phyloP scores from a whole-genome alignment of 2,113 vertebrate species.

The Pedetes capensis region DNA sequence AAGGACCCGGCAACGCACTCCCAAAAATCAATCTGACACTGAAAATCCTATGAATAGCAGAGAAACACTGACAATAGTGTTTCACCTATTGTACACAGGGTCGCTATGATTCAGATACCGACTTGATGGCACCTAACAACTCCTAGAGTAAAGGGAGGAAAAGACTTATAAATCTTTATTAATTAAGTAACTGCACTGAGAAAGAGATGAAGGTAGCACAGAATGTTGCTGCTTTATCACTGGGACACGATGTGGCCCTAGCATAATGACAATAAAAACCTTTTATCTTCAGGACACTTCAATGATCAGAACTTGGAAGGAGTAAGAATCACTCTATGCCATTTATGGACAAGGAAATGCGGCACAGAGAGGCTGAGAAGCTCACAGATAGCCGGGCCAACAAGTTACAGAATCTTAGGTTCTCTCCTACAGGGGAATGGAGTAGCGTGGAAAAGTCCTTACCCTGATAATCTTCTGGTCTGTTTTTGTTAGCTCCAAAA shows the following conservation, averaged over 20 bases:
- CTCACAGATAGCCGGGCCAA: background rate
- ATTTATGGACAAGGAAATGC: background rate
- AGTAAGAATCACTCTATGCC: too few relatives aligned
- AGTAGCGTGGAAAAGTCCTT: constrained; percentile 48
- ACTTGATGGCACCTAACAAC: too few relatives aligned
- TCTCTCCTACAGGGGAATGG: background rate
- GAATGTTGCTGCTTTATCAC: too few relatives aligned
- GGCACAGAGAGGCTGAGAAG: background rate
- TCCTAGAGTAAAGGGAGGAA: background rate
- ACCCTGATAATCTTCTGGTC: constrained; percentile 97
- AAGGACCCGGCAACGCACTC: too few relatives aligned
- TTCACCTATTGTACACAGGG: too few relatives aligned
- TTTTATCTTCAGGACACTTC: too few relatives aligned
- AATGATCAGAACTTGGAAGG: background rate
- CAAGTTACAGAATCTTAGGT: background rate
- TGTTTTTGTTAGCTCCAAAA: constrained; percentile 96
- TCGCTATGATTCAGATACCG: too few relatives aligned
- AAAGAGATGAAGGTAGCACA: background rate
- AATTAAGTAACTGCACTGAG: background rate
- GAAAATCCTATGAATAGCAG: too few relatives aligned
- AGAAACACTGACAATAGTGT: too few relatives aligned
- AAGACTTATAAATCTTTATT: background rate
- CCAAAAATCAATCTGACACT: too few relatives aligned
- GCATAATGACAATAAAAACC: background rate
- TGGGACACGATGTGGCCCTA: too few relatives aligned